These are phyloP conservation scores for Pammene aurita DNA, from an alignment of 2,888 invertebrate species.

Conservation along the genomic window DNA sequence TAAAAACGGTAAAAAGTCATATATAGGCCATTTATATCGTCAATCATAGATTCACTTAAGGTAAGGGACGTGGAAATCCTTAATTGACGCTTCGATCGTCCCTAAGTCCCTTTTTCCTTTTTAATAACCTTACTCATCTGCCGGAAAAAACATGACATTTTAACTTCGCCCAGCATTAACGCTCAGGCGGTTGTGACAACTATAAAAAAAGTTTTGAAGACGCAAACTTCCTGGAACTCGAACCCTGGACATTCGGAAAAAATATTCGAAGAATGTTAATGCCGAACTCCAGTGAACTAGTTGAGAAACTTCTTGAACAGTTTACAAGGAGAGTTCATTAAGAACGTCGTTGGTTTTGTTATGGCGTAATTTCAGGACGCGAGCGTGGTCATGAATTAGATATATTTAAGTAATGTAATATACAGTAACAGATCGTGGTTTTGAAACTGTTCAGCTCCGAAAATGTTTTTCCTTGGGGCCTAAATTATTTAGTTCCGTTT, in stretches of 20 bases:
- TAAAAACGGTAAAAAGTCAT: no score
- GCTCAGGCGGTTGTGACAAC: conserved; percentile 42
- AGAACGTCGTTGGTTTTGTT: conserved; percentile 67
- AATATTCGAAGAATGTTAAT: conserved; percentile 67
- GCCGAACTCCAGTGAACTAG: conserved; percentile 64
- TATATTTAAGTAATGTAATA: background rate
- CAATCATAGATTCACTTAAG: no score
- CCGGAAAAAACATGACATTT: conserved; percentile 8
- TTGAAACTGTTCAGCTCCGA: no score
- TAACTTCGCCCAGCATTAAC: conserved; percentile 12
- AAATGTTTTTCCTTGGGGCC: no score
- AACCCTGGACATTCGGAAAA: conserved; percentile 50
- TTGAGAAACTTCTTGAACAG: conserved; percentile 68
- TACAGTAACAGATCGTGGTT: no score
- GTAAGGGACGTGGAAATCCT: no score
- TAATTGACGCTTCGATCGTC: no score
- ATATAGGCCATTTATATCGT: no score
- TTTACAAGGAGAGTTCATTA: conserved; percentile 77
- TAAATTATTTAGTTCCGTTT: no score
- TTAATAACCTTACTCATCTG: background rate
- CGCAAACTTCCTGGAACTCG: conserved; percentile 43
- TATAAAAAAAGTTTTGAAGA: conserved; percentile 48
- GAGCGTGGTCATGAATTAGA: conserved; percentile 26
- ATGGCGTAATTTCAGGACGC: conserved; percentile 48
- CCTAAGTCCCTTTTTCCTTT: no score